Percentiles rank a stretch among this genome's conserved stretches.
Conservation (phyloP, 2,113 vertebrate genomes). For the Podarcis cretensis region DNA sequence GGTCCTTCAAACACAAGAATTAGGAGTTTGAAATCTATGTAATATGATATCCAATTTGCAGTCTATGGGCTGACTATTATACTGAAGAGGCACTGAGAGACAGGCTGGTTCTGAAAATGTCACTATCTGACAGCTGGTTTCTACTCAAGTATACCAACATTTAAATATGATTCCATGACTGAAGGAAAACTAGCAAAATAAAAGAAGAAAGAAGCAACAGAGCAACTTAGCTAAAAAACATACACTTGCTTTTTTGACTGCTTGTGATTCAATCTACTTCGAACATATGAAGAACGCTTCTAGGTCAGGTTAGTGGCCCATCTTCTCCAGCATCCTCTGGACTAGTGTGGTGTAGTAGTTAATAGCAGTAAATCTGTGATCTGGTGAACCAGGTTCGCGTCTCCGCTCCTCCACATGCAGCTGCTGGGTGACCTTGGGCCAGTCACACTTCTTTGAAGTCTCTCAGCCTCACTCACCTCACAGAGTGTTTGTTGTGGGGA, state of each 20-base stretch:
- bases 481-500: no score
- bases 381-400: no score
- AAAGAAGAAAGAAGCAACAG: background rate
- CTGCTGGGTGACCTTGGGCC: no score
- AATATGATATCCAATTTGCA: background rate
- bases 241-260: background rate
- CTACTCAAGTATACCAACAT: background rate
- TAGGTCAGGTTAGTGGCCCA: background rate
- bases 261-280: background rate
- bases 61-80: background rate
- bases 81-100: background rate
- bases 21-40: constrained; percentile 29
- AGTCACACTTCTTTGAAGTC: no score
- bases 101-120: background rate
- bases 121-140: constrained; percentile 30
- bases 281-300: background rate
- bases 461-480: no score
- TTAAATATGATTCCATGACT: constrained; percentile 40
- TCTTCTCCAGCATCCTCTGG: background rate
- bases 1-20: background rate
- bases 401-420: no score
- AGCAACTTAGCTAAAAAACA: background rate
- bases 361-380: no score
- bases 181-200: background rate
- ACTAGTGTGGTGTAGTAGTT: no score